Percentiles rank a stretch among this genome's conserved stretches.
Conservation (phyloP, 2,797 vertebrate species). For the Ibycter americanus region DNA sequence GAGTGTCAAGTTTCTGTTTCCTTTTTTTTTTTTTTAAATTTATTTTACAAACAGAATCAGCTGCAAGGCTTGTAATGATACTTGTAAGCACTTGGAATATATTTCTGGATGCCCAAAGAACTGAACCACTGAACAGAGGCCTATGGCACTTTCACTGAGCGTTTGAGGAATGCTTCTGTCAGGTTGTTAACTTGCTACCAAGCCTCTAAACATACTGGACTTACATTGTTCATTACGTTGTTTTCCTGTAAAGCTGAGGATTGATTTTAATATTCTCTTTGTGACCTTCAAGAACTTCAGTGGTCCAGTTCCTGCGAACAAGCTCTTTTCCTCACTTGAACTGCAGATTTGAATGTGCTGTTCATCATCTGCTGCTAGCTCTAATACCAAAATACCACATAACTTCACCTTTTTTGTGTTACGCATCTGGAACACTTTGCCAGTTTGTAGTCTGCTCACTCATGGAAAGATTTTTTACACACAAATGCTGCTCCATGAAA, state of each 20-base stretch:
- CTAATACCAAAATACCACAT: background rate
- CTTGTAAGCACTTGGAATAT: background rate
- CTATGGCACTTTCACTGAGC: background rate
- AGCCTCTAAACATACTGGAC: background rate
- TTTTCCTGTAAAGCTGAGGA: background rate
- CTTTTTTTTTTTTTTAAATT: background rate
- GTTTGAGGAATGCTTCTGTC: background rate
- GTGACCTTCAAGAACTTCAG: background rate
- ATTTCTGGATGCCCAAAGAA: background rate
- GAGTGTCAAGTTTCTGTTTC: background rate
- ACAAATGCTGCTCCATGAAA: background rate
- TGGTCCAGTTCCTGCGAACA: background rate
- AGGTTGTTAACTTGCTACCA: background rate
- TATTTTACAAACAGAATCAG: background rate
- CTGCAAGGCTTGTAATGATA: background rate
- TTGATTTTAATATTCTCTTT: constrained; percentile 36
- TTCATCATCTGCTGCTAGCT: background rate
- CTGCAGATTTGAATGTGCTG: background rate
- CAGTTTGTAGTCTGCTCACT: background rate
- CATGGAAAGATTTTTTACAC: background rate
- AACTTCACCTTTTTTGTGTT: background rate
- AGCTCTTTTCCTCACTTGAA: background rate
- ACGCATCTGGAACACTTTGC: background rate
- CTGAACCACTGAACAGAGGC: background rate
- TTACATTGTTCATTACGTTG: background rate